Conservation (phyloP, 2,888 invertebrate genomes). For the Cantharis flavilabris region DNA sequence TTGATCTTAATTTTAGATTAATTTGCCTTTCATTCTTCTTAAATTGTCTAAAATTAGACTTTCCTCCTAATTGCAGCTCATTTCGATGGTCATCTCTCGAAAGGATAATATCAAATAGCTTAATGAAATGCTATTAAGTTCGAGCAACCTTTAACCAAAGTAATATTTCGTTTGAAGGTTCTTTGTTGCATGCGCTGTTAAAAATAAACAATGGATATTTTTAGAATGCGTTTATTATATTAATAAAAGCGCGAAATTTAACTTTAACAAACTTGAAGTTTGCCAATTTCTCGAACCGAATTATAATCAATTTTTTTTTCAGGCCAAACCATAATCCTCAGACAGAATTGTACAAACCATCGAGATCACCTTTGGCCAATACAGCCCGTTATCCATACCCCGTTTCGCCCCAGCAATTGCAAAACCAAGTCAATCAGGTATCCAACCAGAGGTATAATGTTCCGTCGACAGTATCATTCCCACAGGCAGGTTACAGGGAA, state of each 20-base stretch:
- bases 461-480: conserved; percentile 36
- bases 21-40: background rate
- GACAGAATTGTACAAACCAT: conserved; percentile 54
- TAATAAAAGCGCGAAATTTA: background rate
- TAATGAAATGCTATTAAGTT: background rate
- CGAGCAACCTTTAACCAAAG: background rate
- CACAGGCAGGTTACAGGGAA: conserved; percentile 59
- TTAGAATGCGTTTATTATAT: background rate
- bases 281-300: background rate
- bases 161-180: background rate
- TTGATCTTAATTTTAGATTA: background rate
- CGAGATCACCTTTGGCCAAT: conserved; percentile 52
- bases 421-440: conserved; percentile 34
- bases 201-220: background rate
- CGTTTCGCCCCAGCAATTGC: conserved; percentile 41
- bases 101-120: background rate
- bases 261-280: background rate
- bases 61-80: background rate
- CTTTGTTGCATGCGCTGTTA: background rate
- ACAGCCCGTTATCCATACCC: conserved; percentile 57
- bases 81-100: background rate
- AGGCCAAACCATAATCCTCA: conserved; percentile 42
- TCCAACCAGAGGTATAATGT: conserved; percentile 36
- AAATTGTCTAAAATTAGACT: background rate
- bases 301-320: conserved; percentile 16